Evolutionary conservation across 2,888 invertebrate species (phyloP).

Genomic region (Thereva nobilitata): DNA sequence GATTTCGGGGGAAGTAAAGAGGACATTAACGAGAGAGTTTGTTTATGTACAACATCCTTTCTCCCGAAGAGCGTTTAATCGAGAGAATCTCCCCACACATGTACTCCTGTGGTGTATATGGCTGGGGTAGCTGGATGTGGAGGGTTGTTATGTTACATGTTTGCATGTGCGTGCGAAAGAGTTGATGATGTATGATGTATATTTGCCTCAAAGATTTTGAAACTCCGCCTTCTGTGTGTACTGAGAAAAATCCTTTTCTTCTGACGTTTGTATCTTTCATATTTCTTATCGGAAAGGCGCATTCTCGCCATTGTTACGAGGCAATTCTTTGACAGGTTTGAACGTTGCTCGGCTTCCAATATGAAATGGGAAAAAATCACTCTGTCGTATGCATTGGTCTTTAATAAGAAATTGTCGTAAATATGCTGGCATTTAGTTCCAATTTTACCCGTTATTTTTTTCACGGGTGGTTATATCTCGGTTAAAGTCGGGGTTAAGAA

Average conservation of each 20-base stretch:
- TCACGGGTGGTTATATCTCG: no score
- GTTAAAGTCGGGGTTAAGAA: no score
- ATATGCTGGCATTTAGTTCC: no score
- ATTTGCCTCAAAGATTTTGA: constrained; percentile 29
- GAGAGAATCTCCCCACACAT: constrained; percentile 21
- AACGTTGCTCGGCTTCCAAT: no score
- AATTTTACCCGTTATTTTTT: no score
- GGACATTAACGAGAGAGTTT: constrained; percentile 25
- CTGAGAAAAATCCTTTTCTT: constrained; percentile 17
- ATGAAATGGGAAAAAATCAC: no score
- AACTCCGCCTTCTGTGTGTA: constrained; percentile 22
- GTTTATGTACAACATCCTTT: constrained; percentile 27
- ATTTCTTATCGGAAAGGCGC: constrained; percentile 25
- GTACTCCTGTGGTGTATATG: constrained; percentile 20
- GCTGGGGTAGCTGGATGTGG: constrained; percentile 11
- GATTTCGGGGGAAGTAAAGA: constrained; percentile 34
- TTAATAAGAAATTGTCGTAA: no score
- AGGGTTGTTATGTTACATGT: constrained; percentile 9
- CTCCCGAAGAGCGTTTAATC: constrained; percentile 10
- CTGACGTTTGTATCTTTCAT: constrained; percentile 22
- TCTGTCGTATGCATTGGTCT: no score
- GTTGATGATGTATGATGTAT: constrained; percentile 42
- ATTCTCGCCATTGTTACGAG: no score
- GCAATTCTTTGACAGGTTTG: no score
- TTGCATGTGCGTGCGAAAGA: constrained; percentile 42